Evolutionary conservation across 2,797 vertebrate genomes (phyloP).

Genomic region (Decapterus maruadsi): DNA sequence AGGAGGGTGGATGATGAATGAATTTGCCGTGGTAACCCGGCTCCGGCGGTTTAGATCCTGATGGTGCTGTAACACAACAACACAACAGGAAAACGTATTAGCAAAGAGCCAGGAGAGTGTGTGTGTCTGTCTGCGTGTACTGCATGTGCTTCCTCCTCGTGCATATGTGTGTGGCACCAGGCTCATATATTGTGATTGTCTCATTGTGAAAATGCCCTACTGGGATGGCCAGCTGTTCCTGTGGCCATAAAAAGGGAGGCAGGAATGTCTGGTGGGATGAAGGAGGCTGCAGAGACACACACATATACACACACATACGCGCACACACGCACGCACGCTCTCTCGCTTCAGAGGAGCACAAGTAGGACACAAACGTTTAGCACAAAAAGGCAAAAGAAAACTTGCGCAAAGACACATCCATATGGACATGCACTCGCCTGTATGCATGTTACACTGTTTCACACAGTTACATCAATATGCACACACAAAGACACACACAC

Average conservation of each 20-base stretch:
- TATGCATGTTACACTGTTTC: conserved; percentile 16
- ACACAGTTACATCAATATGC: conserved; percentile 29
- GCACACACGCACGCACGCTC: conserved; percentile 50
- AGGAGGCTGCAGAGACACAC: conserved; percentile 70
- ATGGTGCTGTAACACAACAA: conserved; percentile 64
- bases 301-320: conserved; percentile 25
- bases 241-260: conserved; percentile 94
- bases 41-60: conserved; percentile 62
- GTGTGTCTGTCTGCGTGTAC: conserved; percentile 1
- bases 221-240: conserved; percentile 94
- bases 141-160: conserved; percentile 27
- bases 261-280: conserved; percentile 91
- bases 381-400: conserved; percentile 6
- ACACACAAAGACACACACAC: conserved; percentile 26
- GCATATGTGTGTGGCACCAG: conserved; percentile 46
- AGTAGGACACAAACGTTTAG: conserved; percentile 63
- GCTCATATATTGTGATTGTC: conserved; percentile 79
- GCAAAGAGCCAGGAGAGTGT: conserved; percentile 48
- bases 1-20: conserved; percentile 38
- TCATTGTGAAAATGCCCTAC: conserved; percentile 81
- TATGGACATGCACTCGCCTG: conserved; percentile 22
- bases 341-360: conserved; percentile 67
- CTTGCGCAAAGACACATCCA: conserved; percentile 29
- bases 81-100: conserved; percentile 69
- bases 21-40: conserved; percentile 36